Evolutionary conservation across 2,113 vertebrate species (phyloP), one percentile per base, ranked within the genome.

Genomic region (Ardeotis arabs): DNA sequence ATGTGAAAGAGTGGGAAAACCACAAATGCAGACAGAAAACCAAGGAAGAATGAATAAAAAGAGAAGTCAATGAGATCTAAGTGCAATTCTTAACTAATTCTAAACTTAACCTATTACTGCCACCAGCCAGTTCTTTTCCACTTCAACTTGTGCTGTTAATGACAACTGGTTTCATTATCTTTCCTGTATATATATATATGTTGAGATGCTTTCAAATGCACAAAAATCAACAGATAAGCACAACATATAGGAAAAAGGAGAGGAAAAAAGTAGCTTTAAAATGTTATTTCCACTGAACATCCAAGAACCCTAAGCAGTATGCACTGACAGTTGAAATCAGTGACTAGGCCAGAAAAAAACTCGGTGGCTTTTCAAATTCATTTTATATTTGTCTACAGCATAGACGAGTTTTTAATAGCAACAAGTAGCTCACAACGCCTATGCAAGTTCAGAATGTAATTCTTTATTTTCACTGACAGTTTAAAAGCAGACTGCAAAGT

Each of bases 381-480:
- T 84, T 95, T 95, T 84, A 47, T 81, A 70, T 75, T 87, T 86
- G 31, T 60, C 86, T 49, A 35, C 3, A 64, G 41, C 37, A 62
- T 41, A 86, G 4, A 62, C 5, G 78, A 82, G 87, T 76, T 94
- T 96, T 91, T 91, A 91, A 91, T 73, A 91, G 87, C 94, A 97
- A 96, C 92, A 94, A 96, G 96, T 96, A 93, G 74, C 53, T 94
- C n/a, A 8, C 2, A 12, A 84, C 7, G 20, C 90, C 92, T 73
- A 50, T 56, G 67, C 53, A 83, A 94, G 81, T 67, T 84, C 93
- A 93, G 77, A 87, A 89, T 28, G 31, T 44, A 93, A 87, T 49
- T 77, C 35, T 68, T 70, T 95, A 87, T 93, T 93, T 96, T 78
- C 56, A 33, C 73, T 55, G 76, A 72, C 81, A 81, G 68, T 90